Conservation (phyloP, 2,113 vertebrate genomes). For the Oxygymnocypris stewartii region DNA sequence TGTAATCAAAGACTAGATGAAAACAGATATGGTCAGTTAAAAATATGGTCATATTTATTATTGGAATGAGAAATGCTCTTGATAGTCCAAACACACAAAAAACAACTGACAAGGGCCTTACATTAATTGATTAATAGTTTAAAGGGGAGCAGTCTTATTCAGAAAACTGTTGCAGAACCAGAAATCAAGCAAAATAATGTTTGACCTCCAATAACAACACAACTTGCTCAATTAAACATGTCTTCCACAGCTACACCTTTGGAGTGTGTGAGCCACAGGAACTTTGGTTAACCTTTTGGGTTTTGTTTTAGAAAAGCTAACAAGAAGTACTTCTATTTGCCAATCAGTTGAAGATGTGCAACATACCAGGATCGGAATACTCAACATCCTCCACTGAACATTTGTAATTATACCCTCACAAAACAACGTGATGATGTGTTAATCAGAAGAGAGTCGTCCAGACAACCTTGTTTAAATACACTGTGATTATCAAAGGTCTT, state of each 20-base stretch:
- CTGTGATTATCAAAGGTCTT: conserved; percentile 69
- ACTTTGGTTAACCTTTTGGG: background rate
- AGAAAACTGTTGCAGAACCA: background rate
- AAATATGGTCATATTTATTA: too few species aligned
- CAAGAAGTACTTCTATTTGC: background rate
- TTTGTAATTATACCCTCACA: conserved; percentile 14
- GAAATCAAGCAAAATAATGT: background rate
- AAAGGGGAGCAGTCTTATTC: background rate
- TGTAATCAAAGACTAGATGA: background rate
- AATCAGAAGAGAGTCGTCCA: conserved; percentile 43
- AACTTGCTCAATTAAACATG: background rate
- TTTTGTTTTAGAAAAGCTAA: background rate
- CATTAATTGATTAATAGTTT: background rate
- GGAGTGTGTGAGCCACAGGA: background rate
- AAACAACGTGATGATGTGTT: conserved; percentile 7
- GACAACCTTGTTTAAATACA: conserved; percentile 61
- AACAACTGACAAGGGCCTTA: background rate
- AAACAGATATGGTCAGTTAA: background rate
- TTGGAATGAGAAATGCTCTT: background rate
- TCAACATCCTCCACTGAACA: background rate
- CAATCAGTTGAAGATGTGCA: background rate
- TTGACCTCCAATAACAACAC: background rate
- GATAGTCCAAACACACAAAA: background rate
- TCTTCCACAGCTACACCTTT: background rate
- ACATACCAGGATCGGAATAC: background rate